A percentile compares a stretch with the other conserved stretches of the same genome.
Conservation (phyloP, 2,797 vertebrate genomes). For the Macropus fuliginosus region DNA sequence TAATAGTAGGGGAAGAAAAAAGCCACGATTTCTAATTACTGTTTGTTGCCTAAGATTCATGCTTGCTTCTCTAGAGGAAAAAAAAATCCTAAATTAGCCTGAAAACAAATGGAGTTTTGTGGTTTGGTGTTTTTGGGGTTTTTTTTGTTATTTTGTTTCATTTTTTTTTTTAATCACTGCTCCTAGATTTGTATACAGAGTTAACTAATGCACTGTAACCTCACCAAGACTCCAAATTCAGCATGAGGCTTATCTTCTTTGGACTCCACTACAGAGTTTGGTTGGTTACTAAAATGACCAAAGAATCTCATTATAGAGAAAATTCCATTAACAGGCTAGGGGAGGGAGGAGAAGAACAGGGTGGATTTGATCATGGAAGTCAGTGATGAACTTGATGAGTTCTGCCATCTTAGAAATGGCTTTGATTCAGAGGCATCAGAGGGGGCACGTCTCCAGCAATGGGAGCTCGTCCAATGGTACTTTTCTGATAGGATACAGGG, state of each 20-base stretch:
- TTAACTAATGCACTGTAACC: slow-evolving; percentile 5
- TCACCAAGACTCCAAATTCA: neutral
- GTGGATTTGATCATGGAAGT: neutral
- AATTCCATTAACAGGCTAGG: neutral
- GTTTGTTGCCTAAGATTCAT: neutral
- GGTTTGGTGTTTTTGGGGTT: neutral
- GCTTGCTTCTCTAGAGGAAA: slow-evolving; percentile 25
- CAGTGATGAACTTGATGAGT: neutral
- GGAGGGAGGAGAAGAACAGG: neutral
- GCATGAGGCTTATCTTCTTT: neutral
- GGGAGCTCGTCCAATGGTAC: neutral
- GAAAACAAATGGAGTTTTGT: neutral
- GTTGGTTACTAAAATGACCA: neutral
- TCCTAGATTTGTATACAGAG: slow-evolving; percentile 20
- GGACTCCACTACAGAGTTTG: neutral
- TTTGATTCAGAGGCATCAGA: neutral
- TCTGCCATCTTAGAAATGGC: neutral
- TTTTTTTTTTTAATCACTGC: neutral
- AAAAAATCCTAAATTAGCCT: slow-evolving; percentile 20
- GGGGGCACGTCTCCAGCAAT: neutral
- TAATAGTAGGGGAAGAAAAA: neutral
- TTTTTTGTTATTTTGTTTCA: no score
- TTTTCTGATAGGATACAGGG: neutral
- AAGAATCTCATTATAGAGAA: neutral
- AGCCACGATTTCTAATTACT: neutral